Conservation (phyloP, 2,113 vertebrate species). For the Stegastes partitus region DNA sequence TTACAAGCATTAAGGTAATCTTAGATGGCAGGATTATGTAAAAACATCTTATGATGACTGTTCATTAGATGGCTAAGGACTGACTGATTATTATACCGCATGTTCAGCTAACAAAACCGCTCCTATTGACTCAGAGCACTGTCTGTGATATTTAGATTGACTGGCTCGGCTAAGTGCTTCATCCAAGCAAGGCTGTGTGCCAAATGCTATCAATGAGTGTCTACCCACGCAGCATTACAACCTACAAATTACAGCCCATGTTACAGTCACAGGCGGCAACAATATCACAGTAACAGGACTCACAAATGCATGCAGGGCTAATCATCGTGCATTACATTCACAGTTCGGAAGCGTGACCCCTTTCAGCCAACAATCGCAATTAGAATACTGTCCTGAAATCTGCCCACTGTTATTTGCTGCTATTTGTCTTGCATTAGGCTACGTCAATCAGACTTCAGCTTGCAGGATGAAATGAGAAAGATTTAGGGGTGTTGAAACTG, state of each 20-base stretch:
- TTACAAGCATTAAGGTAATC: conserved; percentile 81
- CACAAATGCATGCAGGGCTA: conserved; percentile 65
- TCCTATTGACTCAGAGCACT: conserved; percentile 60
- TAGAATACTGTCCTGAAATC: conserved; percentile 52
- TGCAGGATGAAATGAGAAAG: not conserved
- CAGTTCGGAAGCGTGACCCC: conserved; percentile 55
- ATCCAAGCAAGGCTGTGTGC: conserved; percentile 64
- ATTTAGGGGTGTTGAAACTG: conserved; percentile 19
- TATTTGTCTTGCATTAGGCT: conserved; percentile 47
- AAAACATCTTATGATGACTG: conserved; percentile 77
- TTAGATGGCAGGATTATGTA: conserved; percentile 80
- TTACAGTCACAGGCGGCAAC: conserved; percentile 64
- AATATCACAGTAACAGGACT: conserved; percentile 63
- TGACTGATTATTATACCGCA: conserved; percentile 67
- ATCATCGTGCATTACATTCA: conserved; percentile 63
- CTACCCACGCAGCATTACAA: conserved; percentile 63
- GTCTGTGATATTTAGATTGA: conserved; percentile 72
- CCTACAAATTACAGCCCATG: conserved; percentile 65
- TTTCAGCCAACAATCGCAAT: conserved; percentile 68
- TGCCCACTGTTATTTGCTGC: conserved; percentile 62
- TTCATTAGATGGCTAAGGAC: conserved; percentile 73
- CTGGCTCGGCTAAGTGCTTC: conserved; percentile 61
- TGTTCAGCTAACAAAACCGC: conserved; percentile 71
- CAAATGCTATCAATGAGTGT: conserved; percentile 74
- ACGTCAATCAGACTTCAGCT: conserved; percentile 27